A percentile compares a stretch with the other conserved stretches of the same genome.
phyloP scores from a whole-genome alignment of 2,797 vertebrate genomes.

The Clamator glandarius region DNA sequence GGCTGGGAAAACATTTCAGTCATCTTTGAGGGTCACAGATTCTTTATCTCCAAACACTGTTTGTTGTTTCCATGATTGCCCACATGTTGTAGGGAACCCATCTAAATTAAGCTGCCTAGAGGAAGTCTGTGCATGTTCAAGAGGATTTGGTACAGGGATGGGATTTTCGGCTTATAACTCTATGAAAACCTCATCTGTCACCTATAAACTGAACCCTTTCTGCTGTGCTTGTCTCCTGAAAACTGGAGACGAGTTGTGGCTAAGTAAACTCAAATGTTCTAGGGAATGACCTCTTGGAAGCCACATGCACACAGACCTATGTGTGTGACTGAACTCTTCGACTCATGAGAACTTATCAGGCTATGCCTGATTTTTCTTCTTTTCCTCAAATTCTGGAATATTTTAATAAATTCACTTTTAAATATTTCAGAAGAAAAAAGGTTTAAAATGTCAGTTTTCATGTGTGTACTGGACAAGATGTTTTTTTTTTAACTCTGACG shows the following conservation, averaged over 20 bases:
- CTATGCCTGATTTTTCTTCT: neutral
- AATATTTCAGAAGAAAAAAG: neutral
- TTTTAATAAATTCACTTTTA: neutral
- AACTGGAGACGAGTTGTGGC: neutral
- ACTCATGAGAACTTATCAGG: neutral
- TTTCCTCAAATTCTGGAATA: neutral
- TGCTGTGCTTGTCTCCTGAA: neutral
- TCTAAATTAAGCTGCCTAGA: neutral
- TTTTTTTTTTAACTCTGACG: neutral
- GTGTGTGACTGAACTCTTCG: neutral
- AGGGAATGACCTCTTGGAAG: neutral
- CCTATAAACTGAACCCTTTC: neutral
- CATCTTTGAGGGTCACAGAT: neutral
- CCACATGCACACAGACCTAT: neutral
- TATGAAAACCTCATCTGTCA: neutral
- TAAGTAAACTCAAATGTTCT: neutral
- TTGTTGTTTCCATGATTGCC: neutral
- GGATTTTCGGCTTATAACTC: neutral
- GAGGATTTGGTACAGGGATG: neutral
- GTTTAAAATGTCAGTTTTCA: neutral
- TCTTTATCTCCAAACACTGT: neutral
- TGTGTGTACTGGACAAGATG: neutral
- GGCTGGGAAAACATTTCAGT: neutral
- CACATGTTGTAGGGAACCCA: neutral
- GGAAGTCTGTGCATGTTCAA: neutral